Conservation (phyloP, 2,797 vertebrate species). For the Galago senegalensis region DNA sequence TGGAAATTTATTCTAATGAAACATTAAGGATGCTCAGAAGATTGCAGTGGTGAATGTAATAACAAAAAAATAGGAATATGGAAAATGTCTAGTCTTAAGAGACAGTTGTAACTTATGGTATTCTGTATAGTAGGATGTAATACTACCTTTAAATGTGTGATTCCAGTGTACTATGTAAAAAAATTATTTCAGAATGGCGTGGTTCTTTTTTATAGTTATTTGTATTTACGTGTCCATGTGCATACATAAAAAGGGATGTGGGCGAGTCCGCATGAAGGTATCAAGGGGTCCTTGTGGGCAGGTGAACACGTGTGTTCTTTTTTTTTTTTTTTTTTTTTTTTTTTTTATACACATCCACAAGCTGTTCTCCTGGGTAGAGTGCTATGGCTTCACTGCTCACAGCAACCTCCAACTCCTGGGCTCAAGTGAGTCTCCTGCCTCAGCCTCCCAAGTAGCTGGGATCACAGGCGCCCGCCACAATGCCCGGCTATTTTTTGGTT, state of each 20-base stretch:
- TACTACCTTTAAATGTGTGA: background rate
- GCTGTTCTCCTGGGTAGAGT: no score
- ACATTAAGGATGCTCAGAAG: slow-evolving; percentile 47
- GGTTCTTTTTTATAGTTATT: background rate
- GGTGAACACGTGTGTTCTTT: background rate
- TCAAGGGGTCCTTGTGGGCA: background rate
- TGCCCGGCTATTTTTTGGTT: no score
- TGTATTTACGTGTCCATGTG: background rate
- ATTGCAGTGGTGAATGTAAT: background rate
- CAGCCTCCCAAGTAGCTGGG: no score
- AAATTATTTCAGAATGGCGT: background rate
- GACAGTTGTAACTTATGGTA: background rate
- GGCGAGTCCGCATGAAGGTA: background rate
- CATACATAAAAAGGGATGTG: background rate
- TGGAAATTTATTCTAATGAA: slow-evolving; percentile 46
- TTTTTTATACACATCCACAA: no score
- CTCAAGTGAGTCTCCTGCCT: no score
- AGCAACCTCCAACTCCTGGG: no score
- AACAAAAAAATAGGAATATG: background rate
- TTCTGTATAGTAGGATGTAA: background rate
- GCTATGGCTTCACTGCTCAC: no score
- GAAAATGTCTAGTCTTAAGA: background rate
- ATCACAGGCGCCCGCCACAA: no score
- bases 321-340: no score
- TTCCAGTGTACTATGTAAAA: background rate